Evolutionary conservation across 1,140 invertebrate species (phyloP).

Genomic region (Neodiprion fabricii): DNA sequence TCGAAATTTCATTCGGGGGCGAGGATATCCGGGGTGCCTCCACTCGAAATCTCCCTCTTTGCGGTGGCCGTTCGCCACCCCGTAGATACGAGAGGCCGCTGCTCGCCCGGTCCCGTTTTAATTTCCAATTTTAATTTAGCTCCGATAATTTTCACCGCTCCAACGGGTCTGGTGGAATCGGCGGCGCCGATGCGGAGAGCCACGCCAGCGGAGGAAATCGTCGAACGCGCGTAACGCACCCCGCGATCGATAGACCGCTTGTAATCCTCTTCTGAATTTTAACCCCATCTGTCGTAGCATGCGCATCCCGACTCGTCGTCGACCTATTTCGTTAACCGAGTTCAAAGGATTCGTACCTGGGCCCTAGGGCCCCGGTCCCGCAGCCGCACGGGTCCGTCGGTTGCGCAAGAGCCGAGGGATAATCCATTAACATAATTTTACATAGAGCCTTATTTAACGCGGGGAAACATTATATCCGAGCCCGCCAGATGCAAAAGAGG

Average conservation of each 20-base stretch:
- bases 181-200: no score
- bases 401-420: conserved; percentile 47
- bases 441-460: conserved; percentile 53
- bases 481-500: conserved; percentile 60
- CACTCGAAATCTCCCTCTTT: neutral
- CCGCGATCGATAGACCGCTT: conserved; percentile 55
- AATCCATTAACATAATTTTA: conserved; percentile 66
- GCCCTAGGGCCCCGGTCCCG: neutral
- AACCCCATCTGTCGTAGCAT: conserved; percentile 61
- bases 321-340: neutral
- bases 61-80: neutral
- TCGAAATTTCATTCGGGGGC: conserved; percentile 4
- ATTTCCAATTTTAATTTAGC: neutral
- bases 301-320: conserved; percentile 47
- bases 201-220: no score
- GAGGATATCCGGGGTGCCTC: neutral
- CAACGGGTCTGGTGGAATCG: no score
- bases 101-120: no score
- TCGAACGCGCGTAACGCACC: no score
- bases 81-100: no score
- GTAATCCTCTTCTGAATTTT: conserved; percentile 62
- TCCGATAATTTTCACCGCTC: neutral
- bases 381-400: neutral
- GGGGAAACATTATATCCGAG: conserved; percentile 51
- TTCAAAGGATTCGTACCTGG: conserved; percentile 1